Evolutionary conservation across 2,113 vertebrate species (phyloP), one percentile per base, ranked within the genome.

Genomic region (Leucosticte australis): DNA sequence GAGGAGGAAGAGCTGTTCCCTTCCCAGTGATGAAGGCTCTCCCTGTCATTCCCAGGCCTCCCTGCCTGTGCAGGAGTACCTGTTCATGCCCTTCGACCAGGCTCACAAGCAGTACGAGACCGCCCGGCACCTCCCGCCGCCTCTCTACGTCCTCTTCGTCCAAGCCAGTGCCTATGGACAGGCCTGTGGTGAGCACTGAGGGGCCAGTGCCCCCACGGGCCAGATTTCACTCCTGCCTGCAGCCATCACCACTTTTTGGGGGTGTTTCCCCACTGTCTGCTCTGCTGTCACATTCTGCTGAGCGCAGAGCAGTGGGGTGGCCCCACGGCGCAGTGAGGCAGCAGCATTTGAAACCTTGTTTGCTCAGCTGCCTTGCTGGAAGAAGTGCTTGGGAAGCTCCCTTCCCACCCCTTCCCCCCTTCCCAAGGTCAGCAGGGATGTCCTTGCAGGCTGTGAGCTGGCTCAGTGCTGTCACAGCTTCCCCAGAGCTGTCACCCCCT

Each of bases 61-160:
- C 28, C 96, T 99, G 37, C 99, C 99, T 0, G 99, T 99, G 86
- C 99, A 99, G 91, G 98, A 99, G 74, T 99, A 99, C 69, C 97
- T 99, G 80, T 98, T 99, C 63, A 99, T 99, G 99, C 99, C 99
- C 0, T 99, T 98, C 6, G 99, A 99, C 97, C 99, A 99, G 95
- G 98, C 98, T 7, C 99, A 99, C 98, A 99, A 99, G 90, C 99
- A 99, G 87, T 98, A 99, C 0, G 99, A 99, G 96, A 97, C 98
- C 1, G 99, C 99, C 15, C 98, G 99, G 7, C 99, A 99, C 93
- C 98, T 99, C 84, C 99, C 99, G 0, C 99, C 99, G 0, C 98
- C 99, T 10, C 99, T 99, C 47, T 99, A 99, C 4, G 99, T 99
- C 33, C 98, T 99, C 69, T 98, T 99, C 71, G 99, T 99, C 50